Percentiles rank a stretch among this genome's conserved stretches.
Conservation (phyloP, 1,140 invertebrate genomes). For the Teleopsis dalmanni region DNA sequence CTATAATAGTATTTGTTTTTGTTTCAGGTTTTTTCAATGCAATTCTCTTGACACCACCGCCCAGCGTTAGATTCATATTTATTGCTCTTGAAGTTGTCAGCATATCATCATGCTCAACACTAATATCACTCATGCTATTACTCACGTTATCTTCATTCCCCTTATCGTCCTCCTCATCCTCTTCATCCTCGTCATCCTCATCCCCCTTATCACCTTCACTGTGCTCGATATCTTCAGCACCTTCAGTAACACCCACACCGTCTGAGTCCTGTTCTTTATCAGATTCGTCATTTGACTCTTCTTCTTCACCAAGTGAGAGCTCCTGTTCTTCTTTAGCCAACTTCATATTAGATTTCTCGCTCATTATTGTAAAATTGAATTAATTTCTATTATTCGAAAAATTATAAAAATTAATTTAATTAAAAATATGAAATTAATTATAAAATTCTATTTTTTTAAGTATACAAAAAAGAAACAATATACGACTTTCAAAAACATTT, state of each 20-base stretch:
- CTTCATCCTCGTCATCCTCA: not conserved
- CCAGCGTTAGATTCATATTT: not conserved
- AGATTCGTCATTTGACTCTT: not conserved
- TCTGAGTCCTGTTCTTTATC: not conserved
- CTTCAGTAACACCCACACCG: not conserved
- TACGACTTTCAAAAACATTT: not conserved
- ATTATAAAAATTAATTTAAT: not conserved
- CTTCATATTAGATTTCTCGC: not conserved
- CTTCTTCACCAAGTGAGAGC: not conserved
- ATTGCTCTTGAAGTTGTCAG: not conserved
- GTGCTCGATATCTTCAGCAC: not conserved
- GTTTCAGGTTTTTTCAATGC: not conserved
- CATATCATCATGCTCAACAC: not conserved
- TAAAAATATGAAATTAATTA: not conserved
- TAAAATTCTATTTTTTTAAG: not conserved
- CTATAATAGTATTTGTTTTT: not conserved
- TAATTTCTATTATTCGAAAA: not conserved
- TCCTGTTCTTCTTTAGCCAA: conserved; percentile 2
- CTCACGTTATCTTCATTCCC: not conserved
- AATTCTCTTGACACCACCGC: not conserved
- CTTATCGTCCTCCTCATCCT: not conserved
- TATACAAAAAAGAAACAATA: not conserved
- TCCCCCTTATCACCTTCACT: not conserved
- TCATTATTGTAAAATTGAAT: conserved; percentile 4
- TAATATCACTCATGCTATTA: not conserved